Base-by-base conservation (phyloP, 2,888 invertebrate genomes). In the Andrena haemorrhoa region DNA sequence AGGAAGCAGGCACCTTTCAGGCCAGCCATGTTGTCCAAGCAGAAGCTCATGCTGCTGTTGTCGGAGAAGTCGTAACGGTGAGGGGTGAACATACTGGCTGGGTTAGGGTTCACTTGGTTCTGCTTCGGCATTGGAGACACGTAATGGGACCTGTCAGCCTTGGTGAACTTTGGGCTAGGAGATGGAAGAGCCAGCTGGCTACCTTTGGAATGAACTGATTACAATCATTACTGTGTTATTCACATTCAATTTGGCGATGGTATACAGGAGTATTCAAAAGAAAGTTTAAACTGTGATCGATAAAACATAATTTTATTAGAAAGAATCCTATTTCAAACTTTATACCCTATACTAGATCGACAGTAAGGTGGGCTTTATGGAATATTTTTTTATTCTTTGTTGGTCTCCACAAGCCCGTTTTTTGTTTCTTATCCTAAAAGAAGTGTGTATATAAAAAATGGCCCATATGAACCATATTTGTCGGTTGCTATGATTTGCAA, bases 1-100 rank as follows among this genome's bases (percentile, higher is more conserved):
- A 41, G 41, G 41, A 41, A 0, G 33, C 2, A 10, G 35, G 1
- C 75, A 85, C 85, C 86, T 83, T 80, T 84, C 29, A 74, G 29
- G 4, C 7, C 0, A 0, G 20, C 7, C 4, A 58, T 58, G 16
- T 73, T 60, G 20, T 70, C 66, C 12, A 66, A 7, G 41, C 16
- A 35, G 33, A 79, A 80, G 20, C 80, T 82, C 0, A 74, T 1
- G 4, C 53, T 31, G 33, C 73, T 81, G n/a, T 2, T 69, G 10
- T 79, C 68, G 1, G 49, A 84, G 2, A 26, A 82, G 7, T 85
- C 80, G 26, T 69, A 71, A 47, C 49, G 47, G 2, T 51, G 4
- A 0, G 84, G 68, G 5, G 66, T 68, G 64, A 81, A 82, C 78
- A 84, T 75, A 76, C 63, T 74, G n/a, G 68, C 47, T 0, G 58